Evolutionary conservation across 2,113 vertebrate species (phyloP), one percentile per base, ranked within the genome.

Genomic region (Grus americana): DNA sequence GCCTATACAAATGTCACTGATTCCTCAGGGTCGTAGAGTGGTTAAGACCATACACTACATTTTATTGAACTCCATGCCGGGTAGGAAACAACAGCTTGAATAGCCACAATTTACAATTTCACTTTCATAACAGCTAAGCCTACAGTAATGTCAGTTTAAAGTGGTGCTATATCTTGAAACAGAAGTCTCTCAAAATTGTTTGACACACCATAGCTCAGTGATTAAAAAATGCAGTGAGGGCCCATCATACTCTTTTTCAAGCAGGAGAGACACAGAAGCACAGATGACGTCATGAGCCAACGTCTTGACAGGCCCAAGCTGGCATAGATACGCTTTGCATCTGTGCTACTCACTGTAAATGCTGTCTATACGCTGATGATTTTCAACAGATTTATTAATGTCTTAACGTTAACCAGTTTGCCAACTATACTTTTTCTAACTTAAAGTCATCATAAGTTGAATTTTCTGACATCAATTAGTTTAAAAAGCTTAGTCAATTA

Each of bases 1-100:
- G 46, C 22, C 30, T 93, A 12, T 87, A 86, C 81, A 96, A 95
- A 96, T 93, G 58, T 92, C 92, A 94, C 27, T 32, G 62, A 76
- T 66, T 96, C 87, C 71, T 58, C 50, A 80, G 79, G 59, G 54
- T 30, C 71, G 18, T 59, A 59, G 9, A 55, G 26, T 73, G 29
- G 30, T 49, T 88, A 65, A 90, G 66, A 65, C 29, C 29, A 29
- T 1, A 3, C 9, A 38, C 42, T 61, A 57, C 18, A 50, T 96
- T 88, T 89, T 94, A 79, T 34, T 90, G 58, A 79, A 93, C 72
- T 36, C 27, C 62, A 54, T 58, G 15, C 20, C 75, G 73, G 15
- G 20, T 42, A 87, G 40, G 40, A 73, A 90, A 83, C 21, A 75
- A 85, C 24, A 54, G 7, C 10, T 46, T 50, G 34, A 79, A 70